Evolutionary conservation across 2,113 vertebrate species (phyloP).

Genomic region (Microtus oregoni): DNA sequence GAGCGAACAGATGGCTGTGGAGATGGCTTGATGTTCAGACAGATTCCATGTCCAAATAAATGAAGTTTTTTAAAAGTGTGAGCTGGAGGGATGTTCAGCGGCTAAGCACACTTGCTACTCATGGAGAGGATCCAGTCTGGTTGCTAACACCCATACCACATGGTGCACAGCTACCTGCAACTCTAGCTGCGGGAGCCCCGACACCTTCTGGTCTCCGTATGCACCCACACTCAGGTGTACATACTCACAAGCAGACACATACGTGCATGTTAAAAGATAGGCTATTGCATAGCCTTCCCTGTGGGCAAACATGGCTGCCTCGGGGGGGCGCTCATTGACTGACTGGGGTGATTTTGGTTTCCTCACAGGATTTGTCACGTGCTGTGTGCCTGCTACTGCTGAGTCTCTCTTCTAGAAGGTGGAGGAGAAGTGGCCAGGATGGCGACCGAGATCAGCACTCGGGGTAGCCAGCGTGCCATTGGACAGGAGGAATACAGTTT

Average conservation of each 20-base stretch:
- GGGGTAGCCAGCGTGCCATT: slow-evolving; percentile 74
- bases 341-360: background rate
- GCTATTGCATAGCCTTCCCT: background rate
- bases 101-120: background rate
- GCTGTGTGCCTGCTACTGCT: background rate
- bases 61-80: background rate
- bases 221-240: background rate
- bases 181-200: background rate
- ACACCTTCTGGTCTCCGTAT: background rate
- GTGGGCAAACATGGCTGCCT: background rate
- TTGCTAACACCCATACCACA: background rate
- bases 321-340: background rate
- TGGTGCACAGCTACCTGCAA: background rate
- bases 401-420: slow-evolving; percentile 29
- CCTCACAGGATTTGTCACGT: slow-evolving; percentile 29
- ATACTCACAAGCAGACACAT: too few relatives aligned
- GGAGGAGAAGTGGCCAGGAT: slow-evolving; percentile 47
- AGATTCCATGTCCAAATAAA: background rate
- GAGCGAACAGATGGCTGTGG: too few relatives aligned
- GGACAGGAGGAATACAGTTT: slow-evolving; percentile 93
- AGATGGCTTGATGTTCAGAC: background rate
- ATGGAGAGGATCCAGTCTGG: background rate
- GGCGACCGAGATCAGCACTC: slow-evolving; percentile 79
- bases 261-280: background rate
- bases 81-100: background rate